Percentiles rank a stretch among this genome's conserved stretches.
Conservation (phyloP, 1,140 invertebrate genomes). For the Thaumetopoea pityocampa region DNA sequence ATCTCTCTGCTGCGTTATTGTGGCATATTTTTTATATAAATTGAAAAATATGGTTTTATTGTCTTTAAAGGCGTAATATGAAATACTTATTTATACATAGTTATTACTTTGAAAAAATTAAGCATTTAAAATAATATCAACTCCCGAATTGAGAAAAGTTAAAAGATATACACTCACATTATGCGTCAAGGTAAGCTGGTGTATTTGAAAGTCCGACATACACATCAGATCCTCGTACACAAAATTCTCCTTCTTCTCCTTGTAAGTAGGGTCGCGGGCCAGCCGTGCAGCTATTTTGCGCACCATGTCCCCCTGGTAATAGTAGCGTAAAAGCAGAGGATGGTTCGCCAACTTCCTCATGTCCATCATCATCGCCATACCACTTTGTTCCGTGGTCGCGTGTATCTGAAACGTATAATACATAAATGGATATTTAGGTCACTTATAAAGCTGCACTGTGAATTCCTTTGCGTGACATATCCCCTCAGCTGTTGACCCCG, state of each 20-base stretch:
- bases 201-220: slow-evolving; percentile 95
- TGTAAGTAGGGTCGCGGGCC: slow-evolving; percentile 83
- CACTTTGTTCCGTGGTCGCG: slow-evolving; percentile 77
- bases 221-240: slow-evolving; percentile 91
- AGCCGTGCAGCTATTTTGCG: slow-evolving; percentile 84
- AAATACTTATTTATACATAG: no score
- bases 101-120: no score
- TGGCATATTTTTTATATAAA: no score
- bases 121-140: no score
- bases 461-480: no score
- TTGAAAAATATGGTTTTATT: no score
- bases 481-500: no score
- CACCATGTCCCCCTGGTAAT: slow-evolving; percentile 86
- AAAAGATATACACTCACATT: slow-evolving; percentile 64
- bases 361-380: slow-evolving; percentile 91
- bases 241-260: slow-evolving; percentile 88
- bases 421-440: no score
- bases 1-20: no score
- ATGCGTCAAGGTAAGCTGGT: slow-evolving; percentile 83
- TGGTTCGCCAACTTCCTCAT: slow-evolving; percentile 93
- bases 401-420: slow-evolving; percentile 44
- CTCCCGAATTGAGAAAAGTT: no score
- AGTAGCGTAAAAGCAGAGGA: slow-evolving; percentile 86
- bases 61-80: no score
- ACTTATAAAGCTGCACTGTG: no score